A percentile compares a stretch with the other conserved stretches of the same genome.
phyloP scores from a whole-genome alignment of 1,140 invertebrate species.

The Lerema accius region DNA sequence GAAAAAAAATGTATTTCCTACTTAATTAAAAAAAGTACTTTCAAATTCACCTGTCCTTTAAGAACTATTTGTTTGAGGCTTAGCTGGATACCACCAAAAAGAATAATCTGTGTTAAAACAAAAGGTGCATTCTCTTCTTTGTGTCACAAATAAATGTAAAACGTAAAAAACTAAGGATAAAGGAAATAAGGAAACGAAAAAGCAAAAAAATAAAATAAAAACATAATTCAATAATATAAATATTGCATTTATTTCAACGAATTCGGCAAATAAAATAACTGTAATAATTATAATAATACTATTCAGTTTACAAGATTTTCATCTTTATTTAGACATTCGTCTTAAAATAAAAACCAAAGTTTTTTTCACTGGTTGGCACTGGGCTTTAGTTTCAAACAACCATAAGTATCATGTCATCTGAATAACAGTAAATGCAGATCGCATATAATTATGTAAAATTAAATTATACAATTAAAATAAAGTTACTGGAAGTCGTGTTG shows the following conservation, averaged over 20 bases:
- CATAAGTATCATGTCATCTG: slow-evolving; percentile 68
- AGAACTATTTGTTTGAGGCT: slow-evolving; percentile 50
- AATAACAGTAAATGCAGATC: slow-evolving; percentile 80
- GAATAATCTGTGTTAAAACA: slow-evolving; percentile 27
- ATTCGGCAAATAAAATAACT: slow-evolving; percentile 81
- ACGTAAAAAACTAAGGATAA: slow-evolving; percentile 73
- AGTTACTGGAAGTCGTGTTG: slow-evolving; percentile 75
- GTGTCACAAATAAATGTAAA: slow-evolving; percentile 49
- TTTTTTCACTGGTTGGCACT: slow-evolving; percentile 74
- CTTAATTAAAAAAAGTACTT: slow-evolving; percentile 33
- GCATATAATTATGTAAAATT: slow-evolving; percentile 74
- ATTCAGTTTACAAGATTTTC: slow-evolving; percentile 76
- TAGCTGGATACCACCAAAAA: slow-evolving; percentile 51
- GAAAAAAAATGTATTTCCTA: slow-evolving; percentile 30
- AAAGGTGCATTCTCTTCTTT: slow-evolving; percentile 41
- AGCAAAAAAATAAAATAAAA: slow-evolving; percentile 62
- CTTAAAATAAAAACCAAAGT: slow-evolving; percentile 54
- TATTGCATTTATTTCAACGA: slow-evolving; percentile 82
- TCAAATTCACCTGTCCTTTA: slow-evolving; percentile 55
- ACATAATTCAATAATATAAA: slow-evolving; percentile 82
- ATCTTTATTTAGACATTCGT: slow-evolving; percentile 53
- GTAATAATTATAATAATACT: slow-evolving; percentile 82
- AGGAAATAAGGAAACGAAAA: slow-evolving; percentile 75
- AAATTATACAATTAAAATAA: slow-evolving; percentile 77
- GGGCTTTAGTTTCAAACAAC: slow-evolving; percentile 64